Percentiles rank a stretch among this genome's conserved stretches.
These are phyloP conservation scores for Pogona vitticeps DNA, from an alignment of 2,113 vertebrate genomes.

Conservation along the genomic window DNA sequence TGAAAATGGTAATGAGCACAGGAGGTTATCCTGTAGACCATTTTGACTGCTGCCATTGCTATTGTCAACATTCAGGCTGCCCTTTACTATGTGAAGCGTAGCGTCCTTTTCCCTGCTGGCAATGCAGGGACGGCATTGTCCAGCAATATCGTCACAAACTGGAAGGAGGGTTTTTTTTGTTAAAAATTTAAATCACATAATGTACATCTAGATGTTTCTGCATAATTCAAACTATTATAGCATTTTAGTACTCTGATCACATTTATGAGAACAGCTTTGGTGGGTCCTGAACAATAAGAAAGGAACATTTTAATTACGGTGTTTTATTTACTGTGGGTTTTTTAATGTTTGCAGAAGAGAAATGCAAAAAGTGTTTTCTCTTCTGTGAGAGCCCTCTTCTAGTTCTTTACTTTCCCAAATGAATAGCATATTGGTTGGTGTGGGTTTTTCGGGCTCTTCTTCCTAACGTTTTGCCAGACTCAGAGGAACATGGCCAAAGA, in stretches of 20 bases:
- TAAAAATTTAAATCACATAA: not conserved
- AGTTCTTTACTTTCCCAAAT: not conserved
- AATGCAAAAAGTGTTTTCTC: not conserved
- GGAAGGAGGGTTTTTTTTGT: too few relatives aligned
- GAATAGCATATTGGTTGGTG: not conserved
- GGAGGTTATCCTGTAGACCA: too few relatives aligned
- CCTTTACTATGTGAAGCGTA: too few relatives aligned
- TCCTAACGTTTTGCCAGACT: too few relatives aligned
- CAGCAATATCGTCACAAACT: too few relatives aligned
- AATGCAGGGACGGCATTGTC: too few relatives aligned
- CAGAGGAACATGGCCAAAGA: too few relatives aligned
- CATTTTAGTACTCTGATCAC: not conserved
- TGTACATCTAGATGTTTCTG: not conserved
- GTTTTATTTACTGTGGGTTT: not conserved
- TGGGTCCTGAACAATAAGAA: not conserved
- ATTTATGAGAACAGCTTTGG: not conserved
- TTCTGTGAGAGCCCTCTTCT: not conserved
- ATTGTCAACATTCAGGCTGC: too few relatives aligned
- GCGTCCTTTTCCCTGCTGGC: too few relatives aligned
- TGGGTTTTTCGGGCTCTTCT: too few relatives aligned
- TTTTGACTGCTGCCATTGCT: too few relatives aligned
- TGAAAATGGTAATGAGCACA: too few relatives aligned
- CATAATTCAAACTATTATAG: not conserved
- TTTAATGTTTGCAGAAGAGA: not conserved
- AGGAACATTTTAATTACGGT: not conserved